A percentile compares a stretch with the other conserved stretches of the same genome.
Evolutionary conservation across 1,140 invertebrate species (phyloP).

Genomic region (Lerema accius): DNA sequence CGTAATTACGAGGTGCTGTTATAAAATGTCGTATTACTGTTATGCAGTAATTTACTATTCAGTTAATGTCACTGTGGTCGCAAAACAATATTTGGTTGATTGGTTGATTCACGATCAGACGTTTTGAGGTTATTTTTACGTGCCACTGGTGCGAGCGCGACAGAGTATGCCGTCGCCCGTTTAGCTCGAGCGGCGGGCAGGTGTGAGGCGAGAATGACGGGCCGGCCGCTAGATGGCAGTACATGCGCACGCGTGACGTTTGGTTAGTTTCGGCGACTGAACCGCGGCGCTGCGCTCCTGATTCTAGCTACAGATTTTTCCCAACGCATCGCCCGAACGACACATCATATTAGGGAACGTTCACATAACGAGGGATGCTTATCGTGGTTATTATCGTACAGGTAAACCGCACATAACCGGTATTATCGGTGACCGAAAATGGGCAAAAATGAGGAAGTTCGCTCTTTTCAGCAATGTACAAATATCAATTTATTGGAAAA

Average conservation of each 20-base stretch:
- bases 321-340: slow-evolving; percentile 67
- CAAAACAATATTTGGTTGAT: slow-evolving; percentile 65
- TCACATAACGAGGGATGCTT: slow-evolving; percentile 42
- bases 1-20: slow-evolving; percentile 34
- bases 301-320: slow-evolving; percentile 79
- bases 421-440: not conserved
- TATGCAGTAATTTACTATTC: slow-evolving; percentile 33
- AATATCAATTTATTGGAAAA: no score
- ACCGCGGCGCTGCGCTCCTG: slow-evolving; percentile 73
- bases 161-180: slow-evolving; percentile 63
- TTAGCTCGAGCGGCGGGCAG: slow-evolving; percentile 54
- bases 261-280: slow-evolving; percentile 70
- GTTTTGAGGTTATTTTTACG: slow-evolving; percentile 80
- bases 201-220: slow-evolving; percentile 45
- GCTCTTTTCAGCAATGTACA: no score
- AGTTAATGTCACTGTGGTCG: slow-evolving; percentile 60
- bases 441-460: no score
- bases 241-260: slow-evolving; percentile 56
- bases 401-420: no score
- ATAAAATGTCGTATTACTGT: slow-evolving; percentile 53
- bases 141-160: slow-evolving; percentile 76
- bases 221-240: slow-evolving; percentile 65
- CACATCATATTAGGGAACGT: slow-evolving; percentile 55
- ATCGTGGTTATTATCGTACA: slow-evolving; percentile 2
- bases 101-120: slow-evolving; percentile 59